Base-by-base conservation (phyloP, 2,888 invertebrate genomes). In the Punctoribates punctum region DNA sequence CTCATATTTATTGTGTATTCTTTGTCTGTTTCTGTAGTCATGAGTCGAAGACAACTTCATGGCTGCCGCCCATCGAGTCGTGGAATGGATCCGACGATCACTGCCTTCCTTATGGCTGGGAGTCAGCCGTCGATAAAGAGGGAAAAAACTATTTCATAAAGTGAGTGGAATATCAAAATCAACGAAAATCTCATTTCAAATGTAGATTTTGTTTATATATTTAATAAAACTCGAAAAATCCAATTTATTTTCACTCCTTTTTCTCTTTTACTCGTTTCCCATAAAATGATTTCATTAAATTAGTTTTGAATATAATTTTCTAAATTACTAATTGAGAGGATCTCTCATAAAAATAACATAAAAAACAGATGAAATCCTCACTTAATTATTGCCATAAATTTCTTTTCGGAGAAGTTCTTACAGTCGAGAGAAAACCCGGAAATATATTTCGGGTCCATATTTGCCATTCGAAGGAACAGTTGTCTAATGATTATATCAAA, bases 61-160 rank as follows among this genome's bases (percentile, higher is more conserved):
- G 94, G 94, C 85, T 94, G 80, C 95, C 95, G 0, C 94, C 94
- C 3, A 89, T 89, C 29, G 93, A 93, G 83, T 89, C 90, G 82
- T 95, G 94, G 94, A 82, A 83, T 72, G 81, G 83, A 4, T 72
- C 72, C 25, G 27, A 70, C 51, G 87, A 75, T 42, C 51, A 67
- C 8, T 83, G 90, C 70, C 86, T 94, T 77, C 94, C 94, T 0
- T 94, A 92, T 83, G 95, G 94, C 17, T 95, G 94, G 94, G 95
- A 95, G 83, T 88, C 91, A 82, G 94, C 93, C 29, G 85, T 91
- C 79, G 94, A 95, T 82, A 89, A 88, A 82, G 89, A 90, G 79
- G 91, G 90, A 80, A 89, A 90, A 81, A 87, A 89, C 75, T 93
- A 92, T 83, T 93, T 77, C 77, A 79, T 81, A 77, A 81, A 81